Evolutionary conservation across 1,140 invertebrate genomes (phyloP), one percentile per base, ranked within the genome.

Genomic region (Panagrolaimus sp.): DNA sequence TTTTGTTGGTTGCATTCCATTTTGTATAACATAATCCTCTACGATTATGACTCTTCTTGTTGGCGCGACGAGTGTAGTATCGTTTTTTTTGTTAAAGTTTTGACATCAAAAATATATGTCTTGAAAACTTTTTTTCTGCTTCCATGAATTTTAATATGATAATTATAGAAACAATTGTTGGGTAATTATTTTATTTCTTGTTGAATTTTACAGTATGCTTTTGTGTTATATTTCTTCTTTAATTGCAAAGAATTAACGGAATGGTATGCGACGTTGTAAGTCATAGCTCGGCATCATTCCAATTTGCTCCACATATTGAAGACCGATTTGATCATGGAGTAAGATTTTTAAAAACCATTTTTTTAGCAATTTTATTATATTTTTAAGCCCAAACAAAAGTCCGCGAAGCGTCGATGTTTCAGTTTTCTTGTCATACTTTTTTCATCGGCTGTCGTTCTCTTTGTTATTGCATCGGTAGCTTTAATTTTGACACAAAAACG

Each of bases 401-500:
- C 31, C 2, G 31, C 51, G 20, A 57, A 57, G 20, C 51, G 20
- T 13, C 51, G 31, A 57, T 57, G 51, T 57, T 57, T 57, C 51
- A 20, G 51, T 4, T 20, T 57, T 25, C 27, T 57, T 57, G 51
- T 57, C 20, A 25, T 57, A n/a, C 20, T 57, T 23, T 57, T 57
- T 16, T 25, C 51, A 23, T 25, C 51, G 20, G 51, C 27, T 57
- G 51, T 57, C 1, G 27, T 57, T n/a, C 20, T 57, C 13, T 25
- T 20, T 57, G 51, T 57, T 20, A 57, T 57, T 57, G 51, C 51
- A 3, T 20, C 51, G 20, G 51, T 57, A 25, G 51, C 51, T 20
- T 27, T 57, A 57, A 20, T 57, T 57, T 57, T 57, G 51, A 57
- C 51, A 57, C 51, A 57, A 57, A 57, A 57, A 57, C 51, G 51